Conservation (phyloP, 2,113 vertebrate species). For the Cyprinodon variegatus region DNA sequence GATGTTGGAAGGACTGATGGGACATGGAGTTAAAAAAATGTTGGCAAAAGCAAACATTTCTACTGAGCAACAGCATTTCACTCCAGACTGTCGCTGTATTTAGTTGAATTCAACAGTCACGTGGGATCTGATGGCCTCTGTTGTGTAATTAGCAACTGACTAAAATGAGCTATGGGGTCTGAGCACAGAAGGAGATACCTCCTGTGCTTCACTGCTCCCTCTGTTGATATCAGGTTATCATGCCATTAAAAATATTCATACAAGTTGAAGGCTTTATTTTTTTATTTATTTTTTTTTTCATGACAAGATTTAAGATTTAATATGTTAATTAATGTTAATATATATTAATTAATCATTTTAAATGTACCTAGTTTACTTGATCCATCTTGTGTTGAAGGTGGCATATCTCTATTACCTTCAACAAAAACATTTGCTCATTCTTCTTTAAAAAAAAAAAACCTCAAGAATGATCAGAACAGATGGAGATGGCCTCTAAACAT, state of each 20-base stretch:
- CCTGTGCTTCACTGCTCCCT: slow-evolving; percentile 14
- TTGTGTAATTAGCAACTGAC: slow-evolving; percentile 38
- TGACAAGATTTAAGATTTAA: too few relatives aligned
- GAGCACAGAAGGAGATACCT: slow-evolving; percentile 20
- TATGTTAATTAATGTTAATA: too few relatives aligned
- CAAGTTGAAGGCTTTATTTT: not conserved
- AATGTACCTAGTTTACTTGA: too few relatives aligned
- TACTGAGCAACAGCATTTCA: slow-evolving; percentile 38
- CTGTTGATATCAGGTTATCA: too few relatives aligned
- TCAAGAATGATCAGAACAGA: too few relatives aligned
- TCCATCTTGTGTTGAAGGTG: too few relatives aligned
- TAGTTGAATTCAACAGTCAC: slow-evolving; percentile 34
- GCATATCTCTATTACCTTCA: too few relatives aligned
- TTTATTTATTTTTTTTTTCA: not conserved
- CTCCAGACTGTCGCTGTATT: slow-evolving; percentile 52
- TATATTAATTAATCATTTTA: too few relatives aligned
- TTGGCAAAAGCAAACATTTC: slow-evolving; percentile 55
- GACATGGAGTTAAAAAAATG: slow-evolving; percentile 46
- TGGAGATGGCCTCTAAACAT: too few relatives aligned
- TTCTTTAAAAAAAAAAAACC: too few relatives aligned
- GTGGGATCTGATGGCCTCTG: slow-evolving; percentile 18
- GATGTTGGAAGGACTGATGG: slow-evolving; percentile 58
- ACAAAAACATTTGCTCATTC: too few relatives aligned
- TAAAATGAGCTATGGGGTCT: slow-evolving; percentile 21
- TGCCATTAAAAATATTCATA: not conserved